Conservation (phyloP, 2,888 invertebrate species). For the Tenthredo livida region DNA sequence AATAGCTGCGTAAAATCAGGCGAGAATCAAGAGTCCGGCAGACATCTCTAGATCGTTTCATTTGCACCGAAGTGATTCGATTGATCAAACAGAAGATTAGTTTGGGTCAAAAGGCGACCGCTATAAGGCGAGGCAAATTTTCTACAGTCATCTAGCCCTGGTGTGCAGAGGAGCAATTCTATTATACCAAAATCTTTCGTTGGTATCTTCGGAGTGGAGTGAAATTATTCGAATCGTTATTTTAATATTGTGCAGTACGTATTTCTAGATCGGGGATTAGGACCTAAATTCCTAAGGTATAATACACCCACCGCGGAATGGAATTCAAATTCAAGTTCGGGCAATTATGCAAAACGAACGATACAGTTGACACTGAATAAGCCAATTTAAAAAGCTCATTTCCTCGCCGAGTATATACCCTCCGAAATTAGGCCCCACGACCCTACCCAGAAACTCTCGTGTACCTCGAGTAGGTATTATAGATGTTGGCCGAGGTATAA, state of each 20-base stretch:
- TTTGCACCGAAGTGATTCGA: constrained; percentile 29
- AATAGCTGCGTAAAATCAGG: not conserved
- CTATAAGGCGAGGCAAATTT: not conserved
- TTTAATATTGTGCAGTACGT: not conserved
- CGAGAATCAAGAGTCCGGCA: constrained; percentile 1
- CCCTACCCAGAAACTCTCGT: constrained; percentile 3
- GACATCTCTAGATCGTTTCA: constrained; percentile 20
- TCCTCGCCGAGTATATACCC: constrained; percentile 64
- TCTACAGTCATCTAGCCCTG: constrained; percentile 12
- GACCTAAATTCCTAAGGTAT: not conserved
- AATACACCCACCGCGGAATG: not conserved
- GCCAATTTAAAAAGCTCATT: constrained; percentile 78
- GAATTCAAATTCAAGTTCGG: constrained; percentile 27
- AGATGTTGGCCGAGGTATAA: constrained; percentile 5
- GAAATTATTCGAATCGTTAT: not conserved
- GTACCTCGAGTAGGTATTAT: constrained; percentile 11
- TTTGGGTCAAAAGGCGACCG: constrained; percentile 32
- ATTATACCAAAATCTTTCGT: not conserved
- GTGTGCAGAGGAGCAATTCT: not conserved
- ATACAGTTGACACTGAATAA: constrained; percentile 60
- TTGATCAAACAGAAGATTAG: constrained; percentile 36
- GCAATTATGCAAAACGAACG: constrained; percentile 49
- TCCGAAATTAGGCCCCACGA: constrained; percentile 71
- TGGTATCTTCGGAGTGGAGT: not conserved
- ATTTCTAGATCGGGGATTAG: not conserved